These are phyloP conservation scores for Glaucidium brasilianum DNA, from an alignment of 2,113 vertebrate species.

Conservation along the genomic window DNA sequence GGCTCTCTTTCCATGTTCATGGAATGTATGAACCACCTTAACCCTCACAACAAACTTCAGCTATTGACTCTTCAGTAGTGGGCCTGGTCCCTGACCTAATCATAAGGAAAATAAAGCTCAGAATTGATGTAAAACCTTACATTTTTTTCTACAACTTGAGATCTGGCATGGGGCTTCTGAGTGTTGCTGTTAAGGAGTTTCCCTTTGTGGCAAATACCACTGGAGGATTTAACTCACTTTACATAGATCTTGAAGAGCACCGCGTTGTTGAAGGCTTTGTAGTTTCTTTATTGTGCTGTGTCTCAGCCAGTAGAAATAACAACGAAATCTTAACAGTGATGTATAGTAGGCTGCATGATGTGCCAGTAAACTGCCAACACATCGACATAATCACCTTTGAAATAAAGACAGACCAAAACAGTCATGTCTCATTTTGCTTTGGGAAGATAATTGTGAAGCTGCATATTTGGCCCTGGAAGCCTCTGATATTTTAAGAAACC, in stretches of 20 bases:
- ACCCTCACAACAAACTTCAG: neutral
- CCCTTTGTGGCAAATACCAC: neutral
- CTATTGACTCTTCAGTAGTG: neutral
- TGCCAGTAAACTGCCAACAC: neutral
- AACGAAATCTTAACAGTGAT: neutral
- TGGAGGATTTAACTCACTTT: neutral
- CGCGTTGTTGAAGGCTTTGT: neutral
- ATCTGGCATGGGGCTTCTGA: neutral
- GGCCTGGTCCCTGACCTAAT: neutral
- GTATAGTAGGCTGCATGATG: neutral
- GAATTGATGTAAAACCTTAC: neutral
- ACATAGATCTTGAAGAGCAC: neutral
- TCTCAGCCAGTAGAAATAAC: neutral
- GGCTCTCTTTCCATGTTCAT: neutral
- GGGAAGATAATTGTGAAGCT: neutral
- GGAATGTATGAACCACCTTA: neutral
- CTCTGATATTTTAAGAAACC: neutral
- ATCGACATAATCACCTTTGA: neutral
- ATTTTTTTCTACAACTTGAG: neutral
- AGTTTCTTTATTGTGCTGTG: neutral
- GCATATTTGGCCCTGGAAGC: neutral
- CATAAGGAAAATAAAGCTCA: neutral
- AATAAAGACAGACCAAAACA: neutral
- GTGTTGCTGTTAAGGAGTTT: neutral
- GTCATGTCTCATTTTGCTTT: neutral